Percentiles rank a stretch among this genome's conserved stretches.
phyloP scores from a whole-genome alignment of 2,888 invertebrate genomes.

The Lycophotia porphyrea region DNA sequence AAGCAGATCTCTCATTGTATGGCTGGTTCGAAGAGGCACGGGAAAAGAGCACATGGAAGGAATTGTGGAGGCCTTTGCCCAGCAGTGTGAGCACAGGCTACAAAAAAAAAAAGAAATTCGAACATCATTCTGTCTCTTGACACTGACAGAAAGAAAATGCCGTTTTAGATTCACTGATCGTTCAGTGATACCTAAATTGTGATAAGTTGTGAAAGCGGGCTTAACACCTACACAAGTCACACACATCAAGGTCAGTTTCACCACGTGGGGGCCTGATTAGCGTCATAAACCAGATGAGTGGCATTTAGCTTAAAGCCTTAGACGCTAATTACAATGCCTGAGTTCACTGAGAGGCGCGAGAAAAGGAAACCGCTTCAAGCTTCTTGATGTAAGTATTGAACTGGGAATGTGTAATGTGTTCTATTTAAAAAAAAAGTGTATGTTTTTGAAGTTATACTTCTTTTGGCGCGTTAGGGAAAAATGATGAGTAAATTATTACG shows the following conservation, averaged over 20 bases:
- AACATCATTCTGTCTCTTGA: too few relatives aligned
- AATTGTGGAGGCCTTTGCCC: too few relatives aligned
- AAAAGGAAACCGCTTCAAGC: background rate
- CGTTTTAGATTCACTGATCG: background rate
- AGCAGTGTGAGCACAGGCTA: too few relatives aligned
- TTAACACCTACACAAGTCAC: background rate
- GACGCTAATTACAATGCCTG: constrained; percentile 31
- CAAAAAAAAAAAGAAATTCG: too few relatives aligned
- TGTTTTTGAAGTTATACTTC: too few relatives aligned
- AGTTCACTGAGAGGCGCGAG: background rate
- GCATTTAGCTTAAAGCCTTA: constrained; percentile 39
- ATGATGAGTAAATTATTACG: too few relatives aligned
- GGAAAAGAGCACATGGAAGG: too few relatives aligned
- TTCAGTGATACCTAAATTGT: background rate
- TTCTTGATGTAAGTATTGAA: background rate
- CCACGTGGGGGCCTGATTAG: constrained; percentile 17
- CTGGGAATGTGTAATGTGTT: constrained; percentile 6
- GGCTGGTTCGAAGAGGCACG: too few relatives aligned
- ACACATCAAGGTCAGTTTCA: background rate
- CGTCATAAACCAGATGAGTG: constrained; percentile 31
- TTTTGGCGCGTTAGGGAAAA: too few relatives aligned
- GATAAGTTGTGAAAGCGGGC: background rate
- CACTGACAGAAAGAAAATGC: background rate
- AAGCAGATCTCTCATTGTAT: too few relatives aligned
- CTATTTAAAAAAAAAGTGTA: too few relatives aligned